Evolutionary conservation across 1,140 invertebrate genomes (phyloP).

Genomic region (Drosophila elegans): DNA sequence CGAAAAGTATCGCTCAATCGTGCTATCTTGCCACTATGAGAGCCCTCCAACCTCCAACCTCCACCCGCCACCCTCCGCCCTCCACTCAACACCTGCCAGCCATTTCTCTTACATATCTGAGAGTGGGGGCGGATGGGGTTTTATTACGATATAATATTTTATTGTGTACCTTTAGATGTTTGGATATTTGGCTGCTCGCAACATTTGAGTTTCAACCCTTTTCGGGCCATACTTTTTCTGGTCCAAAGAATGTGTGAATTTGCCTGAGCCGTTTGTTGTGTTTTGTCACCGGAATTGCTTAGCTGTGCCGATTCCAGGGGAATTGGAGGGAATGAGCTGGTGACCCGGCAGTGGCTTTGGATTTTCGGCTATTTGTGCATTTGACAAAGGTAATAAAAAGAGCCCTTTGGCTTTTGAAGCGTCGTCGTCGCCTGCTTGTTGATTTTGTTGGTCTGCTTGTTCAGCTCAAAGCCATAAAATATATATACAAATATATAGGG

Average conservation of each 20-base stretch:
- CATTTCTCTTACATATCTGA: constrained; percentile 47
- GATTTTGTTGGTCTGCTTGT: constrained; percentile 59
- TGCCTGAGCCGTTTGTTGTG: constrained; percentile 63
- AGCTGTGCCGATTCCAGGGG: constrained; percentile 18
- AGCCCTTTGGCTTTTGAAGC: constrained; percentile 72
- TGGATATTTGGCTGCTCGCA: constrained; percentile 54
- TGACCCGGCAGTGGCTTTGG: constrained; percentile 47
- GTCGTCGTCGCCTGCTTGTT: constrained; percentile 57
- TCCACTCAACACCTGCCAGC: constrained; percentile 14
- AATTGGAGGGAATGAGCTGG: constrained; percentile 1
- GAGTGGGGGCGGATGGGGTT: constrained; percentile 59
- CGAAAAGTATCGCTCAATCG: constrained; percentile 75
- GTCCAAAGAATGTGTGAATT: constrained; percentile 73
- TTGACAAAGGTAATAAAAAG: constrained; percentile 82
- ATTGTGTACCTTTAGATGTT: constrained; percentile 77
- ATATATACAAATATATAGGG: constrained; percentile 27
- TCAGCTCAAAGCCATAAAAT: constrained; percentile 44
- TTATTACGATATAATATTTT: constrained; percentile 82
- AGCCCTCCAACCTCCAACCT: background rate
- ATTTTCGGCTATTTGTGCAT: constrained; percentile 80
- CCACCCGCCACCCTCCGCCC: no score
- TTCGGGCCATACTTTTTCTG: constrained; percentile 32
- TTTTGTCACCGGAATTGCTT: constrained; percentile 62
- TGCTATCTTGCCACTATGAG: constrained; percentile 17
- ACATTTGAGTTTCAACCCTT: constrained; percentile 54